phyloP scores from a whole-genome alignment of 2,113 vertebrate genomes.

The Leptosomus discolor region DNA sequence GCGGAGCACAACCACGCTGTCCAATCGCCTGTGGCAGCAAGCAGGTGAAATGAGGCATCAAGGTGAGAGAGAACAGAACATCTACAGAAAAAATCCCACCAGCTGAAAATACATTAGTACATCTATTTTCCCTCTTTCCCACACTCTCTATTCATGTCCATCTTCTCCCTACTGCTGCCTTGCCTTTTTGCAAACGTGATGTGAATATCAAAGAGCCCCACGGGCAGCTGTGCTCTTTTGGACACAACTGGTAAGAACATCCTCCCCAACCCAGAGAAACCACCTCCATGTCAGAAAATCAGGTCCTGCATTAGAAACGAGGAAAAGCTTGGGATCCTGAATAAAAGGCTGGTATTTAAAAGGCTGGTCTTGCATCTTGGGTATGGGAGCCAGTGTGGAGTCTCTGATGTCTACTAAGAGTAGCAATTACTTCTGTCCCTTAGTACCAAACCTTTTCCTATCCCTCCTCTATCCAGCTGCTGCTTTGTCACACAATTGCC shows the following conservation, averaged over 20 bases:
- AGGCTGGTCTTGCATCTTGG: not conserved
- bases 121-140: not conserved
- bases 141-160: not conserved
- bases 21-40: not conserved
- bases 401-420: not conserved
- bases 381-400: not conserved
- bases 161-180: not conserved
- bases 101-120: not conserved
- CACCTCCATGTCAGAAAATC: not conserved
- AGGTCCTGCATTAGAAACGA: not conserved
- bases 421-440: not conserved
- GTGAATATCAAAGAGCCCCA: not conserved
- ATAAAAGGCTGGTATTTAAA: not conserved
- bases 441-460: not conserved
- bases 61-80: slow-evolving; percentile 13
- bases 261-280: not conserved
- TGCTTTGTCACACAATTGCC: not conserved
- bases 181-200: not conserved
- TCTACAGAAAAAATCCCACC: not conserved
- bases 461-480: not conserved
- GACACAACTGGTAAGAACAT: not conserved
- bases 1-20: not conserved
- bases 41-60: slow-evolving; percentile 32
- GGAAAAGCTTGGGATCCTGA: not conserved
- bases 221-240: not conserved